phyloP scores from a whole-genome alignment of 2,797 vertebrate species.

The Orientallactaga sibirica region DNA sequence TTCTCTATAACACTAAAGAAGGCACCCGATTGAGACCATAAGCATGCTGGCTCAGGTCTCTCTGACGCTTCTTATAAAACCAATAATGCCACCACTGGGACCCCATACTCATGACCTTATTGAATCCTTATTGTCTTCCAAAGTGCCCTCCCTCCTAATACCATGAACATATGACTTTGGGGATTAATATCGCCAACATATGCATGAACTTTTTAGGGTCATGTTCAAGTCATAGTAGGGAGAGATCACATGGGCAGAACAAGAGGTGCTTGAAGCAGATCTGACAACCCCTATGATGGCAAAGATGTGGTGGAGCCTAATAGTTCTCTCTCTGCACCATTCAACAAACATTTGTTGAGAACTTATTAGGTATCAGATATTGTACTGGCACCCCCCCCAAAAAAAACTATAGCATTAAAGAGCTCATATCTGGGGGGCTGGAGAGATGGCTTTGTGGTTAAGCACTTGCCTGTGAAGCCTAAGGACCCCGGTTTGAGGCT shows the following conservation, averaged over 20 bases:
- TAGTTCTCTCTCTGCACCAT: background rate
- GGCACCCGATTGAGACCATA: too few species aligned
- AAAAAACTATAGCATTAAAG: background rate
- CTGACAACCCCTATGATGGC: background rate
- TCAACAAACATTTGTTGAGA: conserved; percentile 7
- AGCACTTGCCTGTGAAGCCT: too few species aligned
- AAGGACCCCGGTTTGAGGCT: too few species aligned
- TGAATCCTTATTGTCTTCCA: background rate
- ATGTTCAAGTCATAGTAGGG: background rate
- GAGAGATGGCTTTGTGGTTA: too few species aligned
- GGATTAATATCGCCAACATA: background rate
- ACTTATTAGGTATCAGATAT: background rate
- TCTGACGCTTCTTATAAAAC: background rate
- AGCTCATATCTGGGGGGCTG: background rate
- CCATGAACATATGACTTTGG: background rate
- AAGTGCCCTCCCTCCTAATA: background rate
- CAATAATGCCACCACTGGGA: background rate
- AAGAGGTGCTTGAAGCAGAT: background rate
- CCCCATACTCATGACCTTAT: background rate
- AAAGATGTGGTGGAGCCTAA: background rate
- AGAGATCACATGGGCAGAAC: background rate
- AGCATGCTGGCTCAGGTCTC: background rate
- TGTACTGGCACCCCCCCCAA: background rate
- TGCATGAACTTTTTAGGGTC: background rate
- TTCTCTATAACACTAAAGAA: background rate